Base-by-base conservation (phyloP, 2,113 vertebrate species). In the Coracopsis vasa region DNA sequence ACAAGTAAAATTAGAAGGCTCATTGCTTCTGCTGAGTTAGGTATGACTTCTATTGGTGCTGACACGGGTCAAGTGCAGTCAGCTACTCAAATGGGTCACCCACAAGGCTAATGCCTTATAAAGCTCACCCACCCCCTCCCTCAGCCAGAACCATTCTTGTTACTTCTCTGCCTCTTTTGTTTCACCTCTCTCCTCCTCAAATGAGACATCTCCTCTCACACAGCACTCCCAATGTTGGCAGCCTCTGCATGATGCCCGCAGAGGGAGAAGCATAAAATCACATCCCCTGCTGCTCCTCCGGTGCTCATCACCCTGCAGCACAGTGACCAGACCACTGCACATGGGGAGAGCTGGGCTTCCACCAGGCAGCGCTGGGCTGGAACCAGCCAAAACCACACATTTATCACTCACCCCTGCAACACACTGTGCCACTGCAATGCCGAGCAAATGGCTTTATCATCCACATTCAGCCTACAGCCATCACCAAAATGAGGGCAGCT, bases 301-400 rank as follows among this genome's bases (percentile, higher is more conserved):
- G 27, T 2, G 1, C 35, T 70, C 6, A 0, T 21, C 3, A 3
- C n/a, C 11, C 1, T 44, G n/a, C 50, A 58, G 39, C 2, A 2
- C 16, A 16, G 47, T 47, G 56, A 15, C 37, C 0, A 0, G 51
- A 20, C 29, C 0, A 0, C 10, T 48, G 35, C 19, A 25, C 16
- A 23, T 13, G 20, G 7, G 39, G 21, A 94, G 27, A 60, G 10
- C 12, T 72, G 45, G n/a, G 12, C 25, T 93, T 19, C 11, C 23
- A 10, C 27, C 1, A 6, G 37, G 39, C 24, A 74, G 19, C 2
- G 0, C 29, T 1, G 6, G 20, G 20, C 42, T 71, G 13, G 14
- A 33, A 28, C 28, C 37, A 74, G 37, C 42, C 41, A 53, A 62
- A 84, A 84, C 0, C 31, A 42, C 0, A 2, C 2, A 2, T 27